Conservation (phyloP, 35 echinoderm and acorn worm species). For the Hemicentrotus pulcherrimus region DNA sequence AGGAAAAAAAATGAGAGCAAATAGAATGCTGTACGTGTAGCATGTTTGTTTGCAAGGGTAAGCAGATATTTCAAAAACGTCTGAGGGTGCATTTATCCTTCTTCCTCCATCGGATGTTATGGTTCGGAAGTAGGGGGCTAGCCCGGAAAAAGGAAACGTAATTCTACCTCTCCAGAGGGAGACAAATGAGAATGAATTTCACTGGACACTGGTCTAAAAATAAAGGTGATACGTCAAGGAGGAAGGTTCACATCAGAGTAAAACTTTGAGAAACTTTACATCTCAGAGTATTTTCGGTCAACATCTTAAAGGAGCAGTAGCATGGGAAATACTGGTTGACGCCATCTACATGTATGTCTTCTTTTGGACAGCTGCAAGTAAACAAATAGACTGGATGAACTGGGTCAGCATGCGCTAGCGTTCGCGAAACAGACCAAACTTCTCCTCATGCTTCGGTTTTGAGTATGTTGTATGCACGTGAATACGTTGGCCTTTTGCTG, state of each 20-base stretch:
- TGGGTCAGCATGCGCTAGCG: too few relatives aligned
- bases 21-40: not conserved
- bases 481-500: too few relatives aligned
- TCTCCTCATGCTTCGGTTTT: too few relatives aligned
- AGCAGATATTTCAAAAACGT: not conserved
- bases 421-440: too few relatives aligned
- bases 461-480: too few relatives aligned
- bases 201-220: conserved; percentile 3
- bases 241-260: not conserved
- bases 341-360: too few relatives aligned
- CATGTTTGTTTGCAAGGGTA: not conserved
- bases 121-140: not conserved
- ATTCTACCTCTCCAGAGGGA: not conserved
- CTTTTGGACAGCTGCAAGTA: too few relatives aligned
- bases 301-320: too few relatives aligned
- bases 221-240: not conserved
- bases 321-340: too few relatives aligned
- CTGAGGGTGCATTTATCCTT: not conserved
- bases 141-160: not conserved
- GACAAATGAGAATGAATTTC: conserved; percentile 1
- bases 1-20: not conserved
- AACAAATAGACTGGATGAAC: too few relatives aligned
- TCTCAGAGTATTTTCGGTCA: not conserved
- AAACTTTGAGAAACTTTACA: not conserved
- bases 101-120: not conserved